Conservation (phyloP, 2,797 vertebrate genomes). For the Bovichtus diacanthus region DNA sequence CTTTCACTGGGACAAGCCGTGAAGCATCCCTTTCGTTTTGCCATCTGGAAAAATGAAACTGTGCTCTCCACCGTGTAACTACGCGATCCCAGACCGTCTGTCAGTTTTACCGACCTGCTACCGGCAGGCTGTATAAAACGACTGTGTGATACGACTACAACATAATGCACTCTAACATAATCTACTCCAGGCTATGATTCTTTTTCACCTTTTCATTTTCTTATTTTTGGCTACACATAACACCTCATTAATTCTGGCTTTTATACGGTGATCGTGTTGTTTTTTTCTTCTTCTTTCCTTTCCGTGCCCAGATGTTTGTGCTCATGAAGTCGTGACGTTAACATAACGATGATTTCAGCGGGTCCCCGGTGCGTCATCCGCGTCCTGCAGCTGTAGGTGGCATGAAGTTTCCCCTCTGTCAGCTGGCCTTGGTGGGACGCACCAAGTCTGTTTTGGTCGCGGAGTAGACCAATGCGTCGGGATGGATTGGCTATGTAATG, state of each 20-base stretch:
- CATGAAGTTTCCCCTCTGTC: conserved; percentile 31
- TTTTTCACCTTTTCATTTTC: conserved; percentile 13
- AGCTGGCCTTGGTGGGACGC: conserved; percentile 29
- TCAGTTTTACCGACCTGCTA: conserved; percentile 68
- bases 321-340: conserved; percentile 42
- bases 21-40: conserved; percentile 66
- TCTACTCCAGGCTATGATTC: conserved; percentile 24
- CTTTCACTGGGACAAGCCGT: conserved; percentile 64
- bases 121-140: conserved; percentile 41
- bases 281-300: neutral
- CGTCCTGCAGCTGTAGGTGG: conserved; percentile 40
- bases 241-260: conserved; percentile 18
- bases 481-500: conserved; percentile 33
- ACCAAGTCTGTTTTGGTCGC: conserved; percentile 8
- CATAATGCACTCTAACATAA: conserved; percentile 39
- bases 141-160: conserved; percentile 36
- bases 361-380: conserved; percentile 37
- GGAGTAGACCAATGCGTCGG: conserved; percentile 33
- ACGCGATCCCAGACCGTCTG: conserved; percentile 65
- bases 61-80: conserved; percentile 70
- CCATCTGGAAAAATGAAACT: conserved; percentile 72
- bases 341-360: conserved; percentile 31
- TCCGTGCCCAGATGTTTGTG: conserved; percentile 45
- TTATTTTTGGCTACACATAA: conserved; percentile 19
- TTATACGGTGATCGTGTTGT: neutral